A percentile compares a stretch with the other conserved stretches of the same genome.
These are phyloP conservation scores for Cerastis leucographa DNA, from an alignment of 2,888 invertebrate genomes.

Conservation along the genomic window DNA sequence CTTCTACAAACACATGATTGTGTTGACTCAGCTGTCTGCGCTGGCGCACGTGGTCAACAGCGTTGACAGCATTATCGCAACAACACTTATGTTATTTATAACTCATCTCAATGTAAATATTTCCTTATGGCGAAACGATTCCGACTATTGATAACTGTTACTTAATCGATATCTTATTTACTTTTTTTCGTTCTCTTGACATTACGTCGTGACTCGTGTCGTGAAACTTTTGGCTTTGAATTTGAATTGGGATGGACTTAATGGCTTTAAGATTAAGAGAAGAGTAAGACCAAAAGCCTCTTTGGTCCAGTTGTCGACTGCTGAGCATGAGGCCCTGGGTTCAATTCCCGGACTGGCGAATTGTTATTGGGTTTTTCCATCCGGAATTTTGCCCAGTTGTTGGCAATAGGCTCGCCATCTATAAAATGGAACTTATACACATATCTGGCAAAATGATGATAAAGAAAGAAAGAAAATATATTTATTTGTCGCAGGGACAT, in stretches of 20 bases:
- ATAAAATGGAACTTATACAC: too few relatives aligned
- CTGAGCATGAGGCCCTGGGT: too few relatives aligned
- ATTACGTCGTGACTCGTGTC: too few relatives aligned
- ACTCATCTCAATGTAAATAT: constrained; percentile 67
- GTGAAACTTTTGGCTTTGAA: not conserved
- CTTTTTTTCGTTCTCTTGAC: not conserved
- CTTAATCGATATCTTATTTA: constrained; percentile 39
- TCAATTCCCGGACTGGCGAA: too few relatives aligned
- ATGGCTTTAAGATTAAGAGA: not conserved
- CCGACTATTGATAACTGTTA: constrained; percentile 38
- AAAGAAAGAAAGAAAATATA: too few relatives aligned
- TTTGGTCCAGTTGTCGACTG: too few relatives aligned
- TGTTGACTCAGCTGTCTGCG: constrained; percentile 75
- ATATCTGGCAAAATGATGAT: too few relatives aligned
- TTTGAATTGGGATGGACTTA: not conserved
- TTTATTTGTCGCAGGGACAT: too few relatives aligned
- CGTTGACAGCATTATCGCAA: constrained; percentile 66
- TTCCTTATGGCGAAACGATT: constrained; percentile 59
- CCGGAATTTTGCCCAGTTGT: too few relatives aligned
- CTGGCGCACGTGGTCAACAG: constrained; percentile 74
- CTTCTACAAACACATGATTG: constrained; percentile 58
- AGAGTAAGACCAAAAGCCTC: not conserved
- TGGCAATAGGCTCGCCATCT: too few relatives aligned
- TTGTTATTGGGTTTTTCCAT: too few relatives aligned
- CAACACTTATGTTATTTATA: constrained; percentile 46